Evolutionary conservation across 2,888 invertebrate species (phyloP).

Genomic region (Ornithoptera priamus): DNA sequence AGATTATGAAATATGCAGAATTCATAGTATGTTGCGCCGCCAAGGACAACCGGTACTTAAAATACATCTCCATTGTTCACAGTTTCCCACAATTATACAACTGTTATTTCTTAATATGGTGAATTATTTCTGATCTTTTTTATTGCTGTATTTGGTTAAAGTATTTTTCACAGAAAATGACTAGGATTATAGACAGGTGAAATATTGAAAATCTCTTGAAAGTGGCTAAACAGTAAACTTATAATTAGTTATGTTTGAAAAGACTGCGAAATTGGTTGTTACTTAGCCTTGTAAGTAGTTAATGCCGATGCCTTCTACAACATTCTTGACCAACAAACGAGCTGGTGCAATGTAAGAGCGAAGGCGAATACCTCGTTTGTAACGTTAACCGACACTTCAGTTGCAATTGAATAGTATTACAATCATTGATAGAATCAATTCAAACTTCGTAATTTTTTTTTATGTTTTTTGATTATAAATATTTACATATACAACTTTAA

Average conservation of each 20-base stretch:
- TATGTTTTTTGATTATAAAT: too few species aligned
- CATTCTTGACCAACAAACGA: conserved; percentile 31
- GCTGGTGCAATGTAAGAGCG: conserved; percentile 25
- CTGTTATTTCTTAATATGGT: conserved; percentile 8
- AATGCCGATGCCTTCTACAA: conserved; percentile 25
- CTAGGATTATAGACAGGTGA: too few species aligned
- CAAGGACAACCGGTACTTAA: conserved; percentile 39
- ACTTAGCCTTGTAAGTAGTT: conserved; percentile 21
- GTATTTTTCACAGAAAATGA: too few species aligned
- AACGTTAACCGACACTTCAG: too few species aligned
- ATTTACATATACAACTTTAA: too few species aligned
- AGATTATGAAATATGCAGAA: conserved; percentile 3
- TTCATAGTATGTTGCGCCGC: conserved; percentile 2
- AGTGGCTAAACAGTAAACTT: too few species aligned
- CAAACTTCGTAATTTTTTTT: too few species aligned
- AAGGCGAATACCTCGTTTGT: conserved; percentile 2
- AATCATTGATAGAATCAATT: too few species aligned
- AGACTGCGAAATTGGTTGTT: conserved; percentile 6
- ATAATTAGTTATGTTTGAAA: conserved; percentile 11
- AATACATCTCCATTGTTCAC: conserved; percentile 38
- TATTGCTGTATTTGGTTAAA: conserved; percentile 38
- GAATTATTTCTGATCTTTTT: conserved; percentile 36
- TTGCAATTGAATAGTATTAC: too few species aligned
- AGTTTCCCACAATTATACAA: conserved; percentile 43
- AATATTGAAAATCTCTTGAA: too few species aligned